These are phyloP conservation scores for Zoroaster sp. DNA, from an alignment of 53 echinoderm and acorn worm species.

Conservation along the genomic window DNA sequence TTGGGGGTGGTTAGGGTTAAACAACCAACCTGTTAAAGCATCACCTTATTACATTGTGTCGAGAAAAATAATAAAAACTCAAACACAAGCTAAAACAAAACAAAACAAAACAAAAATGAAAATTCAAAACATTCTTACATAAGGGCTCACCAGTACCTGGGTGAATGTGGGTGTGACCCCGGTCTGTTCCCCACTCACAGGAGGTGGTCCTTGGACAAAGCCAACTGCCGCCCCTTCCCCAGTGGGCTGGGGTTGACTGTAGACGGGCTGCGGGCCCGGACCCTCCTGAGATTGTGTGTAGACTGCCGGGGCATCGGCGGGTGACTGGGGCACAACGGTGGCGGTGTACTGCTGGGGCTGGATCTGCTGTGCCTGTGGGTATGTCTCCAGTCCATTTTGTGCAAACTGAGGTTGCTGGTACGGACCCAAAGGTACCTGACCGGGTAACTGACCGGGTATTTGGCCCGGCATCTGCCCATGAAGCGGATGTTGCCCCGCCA, in stretches of 20 bases:
- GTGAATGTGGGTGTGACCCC: constrained; percentile 41
- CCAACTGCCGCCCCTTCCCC: constrained; percentile 47
- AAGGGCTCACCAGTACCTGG: constrained; percentile 48
- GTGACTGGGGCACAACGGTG: constrained; percentile 75
- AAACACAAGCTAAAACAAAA: background rate
- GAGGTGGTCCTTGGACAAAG: constrained; percentile 43
- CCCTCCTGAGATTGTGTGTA: constrained; percentile 73
- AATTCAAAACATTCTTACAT: constrained; percentile 49
- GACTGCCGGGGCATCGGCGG: constrained; percentile 59
- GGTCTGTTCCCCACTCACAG: constrained; percentile 35
- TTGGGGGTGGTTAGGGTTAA: too few species aligned
- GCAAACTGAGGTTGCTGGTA: constrained; percentile 68
- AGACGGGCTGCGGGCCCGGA: constrained; percentile 64
- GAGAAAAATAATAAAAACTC: too few species aligned
- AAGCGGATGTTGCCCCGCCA: constrained; percentile 45
- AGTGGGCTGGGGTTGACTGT: constrained; percentile 69
- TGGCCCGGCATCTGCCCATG: constrained; percentile 51
- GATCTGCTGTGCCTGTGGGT: constrained; percentile 60
- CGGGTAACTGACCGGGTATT: constrained; percentile 53
- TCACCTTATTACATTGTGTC: too few species aligned
- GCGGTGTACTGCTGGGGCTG: constrained; percentile 59
- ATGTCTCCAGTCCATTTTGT: constrained; percentile 71
- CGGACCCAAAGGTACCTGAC: constrained; percentile 57
- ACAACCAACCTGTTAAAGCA: too few species aligned
- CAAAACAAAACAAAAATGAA: background rate